Base-by-base conservation (phyloP, 2,113 vertebrate species). In the Ramphastos sulfuratus region DNA sequence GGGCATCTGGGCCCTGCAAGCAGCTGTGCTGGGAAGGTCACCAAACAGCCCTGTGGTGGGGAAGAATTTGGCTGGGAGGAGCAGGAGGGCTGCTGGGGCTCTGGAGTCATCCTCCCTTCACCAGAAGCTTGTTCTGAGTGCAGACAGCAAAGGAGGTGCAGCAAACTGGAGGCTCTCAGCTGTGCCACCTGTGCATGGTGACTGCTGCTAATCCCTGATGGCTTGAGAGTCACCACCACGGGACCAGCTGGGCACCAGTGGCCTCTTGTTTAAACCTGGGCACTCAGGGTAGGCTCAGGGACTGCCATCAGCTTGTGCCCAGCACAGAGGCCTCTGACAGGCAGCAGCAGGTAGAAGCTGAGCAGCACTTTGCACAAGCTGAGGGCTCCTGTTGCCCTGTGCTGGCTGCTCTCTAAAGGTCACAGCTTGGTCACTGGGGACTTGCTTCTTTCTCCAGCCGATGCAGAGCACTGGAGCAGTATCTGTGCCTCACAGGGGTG, bases 151-250 rank as follows among this genome's bases (percentile, higher is more conserved):
- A 69, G 44, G 48, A 56, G 65, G 13, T 16, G 20, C 63, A 75
- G 84, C 15, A 16, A 64, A 54, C 10, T 9, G 33, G 72, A 82
- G 59, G 82, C 18, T 39, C 21, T 37, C 37, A 7, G 9, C 44
- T 8, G 17, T 12, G 63, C 33, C 42, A 3, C 24, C 52, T 2
- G 8, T 37, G 6, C 65, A 20, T 0, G 6, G 58, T 55, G 65
- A 61, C n/a, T 61, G 55, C 6, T 66, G 64, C 52, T 27, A 27
- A 13, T 8, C 61, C 52, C 44, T 1, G 0, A 28, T 28, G 69
- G 30, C n/a, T 7, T 0, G 0, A 7, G 48, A 54, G 72, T 39
- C 69, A 25, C 83, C 0, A 0, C 83, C 0, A 0, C 14, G 52
- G 81, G 76, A 76, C 14, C 33, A 55, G 50, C 31, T 15, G 50